phyloP scores from a whole-genome alignment of 2,113 vertebrate genomes.

The Neolamprologus brichardi region DNA sequence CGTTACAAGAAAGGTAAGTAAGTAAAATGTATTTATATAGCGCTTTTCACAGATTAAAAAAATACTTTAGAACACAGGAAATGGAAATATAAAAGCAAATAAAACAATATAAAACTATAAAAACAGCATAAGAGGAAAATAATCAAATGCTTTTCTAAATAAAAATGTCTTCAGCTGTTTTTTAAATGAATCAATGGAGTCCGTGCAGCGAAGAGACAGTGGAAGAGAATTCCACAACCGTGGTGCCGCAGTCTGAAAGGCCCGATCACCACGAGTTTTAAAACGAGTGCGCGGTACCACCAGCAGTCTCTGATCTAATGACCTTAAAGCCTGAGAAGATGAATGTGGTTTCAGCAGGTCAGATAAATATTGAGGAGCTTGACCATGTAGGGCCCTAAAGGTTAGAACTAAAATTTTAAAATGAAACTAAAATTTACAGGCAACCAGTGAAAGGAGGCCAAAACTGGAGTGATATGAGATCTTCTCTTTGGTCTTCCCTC shows the following conservation, averaged over 20 bases:
- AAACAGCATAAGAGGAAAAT: not conserved
- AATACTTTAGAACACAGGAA: not conserved
- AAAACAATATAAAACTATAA: not conserved
- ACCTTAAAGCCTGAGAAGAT: not conserved
- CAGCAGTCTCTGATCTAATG: not conserved
- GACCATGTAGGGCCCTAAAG: not conserved
- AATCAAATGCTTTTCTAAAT: accelerated
- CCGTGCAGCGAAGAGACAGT: accelerated
- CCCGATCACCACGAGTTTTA: not conserved
- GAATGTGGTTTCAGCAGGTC: not conserved
- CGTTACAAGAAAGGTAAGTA: not conserved
- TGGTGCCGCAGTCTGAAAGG: accelerated
- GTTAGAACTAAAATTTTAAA: not conserved
- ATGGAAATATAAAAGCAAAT: not conserved
- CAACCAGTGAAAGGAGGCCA: not conserved
- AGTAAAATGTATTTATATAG: not conserved
- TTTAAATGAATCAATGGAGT: not conserved
- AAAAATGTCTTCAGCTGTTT: not conserved
- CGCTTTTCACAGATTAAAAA: accelerated
- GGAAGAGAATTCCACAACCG: accelerated
- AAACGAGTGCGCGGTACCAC: accelerated
- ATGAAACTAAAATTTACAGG: not conserved
- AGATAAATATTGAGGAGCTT: not conserved
- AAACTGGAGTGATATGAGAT: not conserved
- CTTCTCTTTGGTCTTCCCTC: not conserved